These are phyloP conservation scores for rat (Rattus norvegicus) DNA, from an alignment of 2,113 vertebrate species.

Conservation along the genomic window DNA sequence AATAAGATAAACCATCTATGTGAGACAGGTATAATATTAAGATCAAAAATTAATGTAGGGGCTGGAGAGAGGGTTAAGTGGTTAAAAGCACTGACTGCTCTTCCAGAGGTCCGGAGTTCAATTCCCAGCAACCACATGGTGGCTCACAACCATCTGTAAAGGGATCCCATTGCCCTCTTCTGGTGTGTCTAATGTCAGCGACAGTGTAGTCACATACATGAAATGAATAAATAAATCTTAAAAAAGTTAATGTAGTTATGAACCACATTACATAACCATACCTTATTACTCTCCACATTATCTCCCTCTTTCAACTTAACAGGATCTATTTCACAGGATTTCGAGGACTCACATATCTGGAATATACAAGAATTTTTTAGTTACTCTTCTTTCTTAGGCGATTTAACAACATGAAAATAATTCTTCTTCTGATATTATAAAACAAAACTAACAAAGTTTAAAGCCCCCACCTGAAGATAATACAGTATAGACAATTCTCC, in stretches of 20 bases:
- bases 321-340: constrained; percentile 98
- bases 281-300: constrained; percentile 97
- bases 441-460: constrained; percentile 46
- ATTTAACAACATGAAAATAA: constrained; percentile 45
- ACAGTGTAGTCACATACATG: too few species aligned
- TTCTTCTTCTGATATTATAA: constrained; percentile 32
- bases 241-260: constrained; percentile 9
- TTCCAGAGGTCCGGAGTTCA: too few species aligned
- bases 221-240: too few species aligned
- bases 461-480: neutral
- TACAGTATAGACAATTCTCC: neutral
- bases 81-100: too few species aligned
- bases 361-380: constrained; percentile 73
- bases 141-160: too few species aligned
- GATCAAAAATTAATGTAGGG: neutral
- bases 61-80: too few species aligned
- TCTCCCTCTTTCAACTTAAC: constrained; percentile 96
- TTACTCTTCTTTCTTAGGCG: constrained; percentile 53
- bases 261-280: constrained; percentile 68
- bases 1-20: neutral
- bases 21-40: neutral
- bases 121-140: too few species aligned
- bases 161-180: too few species aligned
- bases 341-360: constrained; percentile 96
- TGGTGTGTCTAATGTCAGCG: too few species aligned